phyloP scores from a whole-genome alignment of 2,113 vertebrate genomes.

The Megaleporinus macrocephalus region DNA sequence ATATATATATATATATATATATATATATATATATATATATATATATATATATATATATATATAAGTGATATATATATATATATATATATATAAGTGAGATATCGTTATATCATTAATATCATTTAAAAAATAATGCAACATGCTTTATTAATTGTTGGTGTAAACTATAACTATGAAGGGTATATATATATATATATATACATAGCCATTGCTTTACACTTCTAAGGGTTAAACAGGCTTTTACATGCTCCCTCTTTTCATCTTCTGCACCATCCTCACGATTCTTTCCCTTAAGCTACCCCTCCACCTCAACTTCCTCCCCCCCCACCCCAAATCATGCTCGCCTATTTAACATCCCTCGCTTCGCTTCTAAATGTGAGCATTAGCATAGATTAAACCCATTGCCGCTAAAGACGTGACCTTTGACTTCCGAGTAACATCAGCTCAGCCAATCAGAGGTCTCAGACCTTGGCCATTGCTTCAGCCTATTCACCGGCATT shows the following conservation, averaged over 20 bases:
- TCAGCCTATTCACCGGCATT: conserved; percentile 48
- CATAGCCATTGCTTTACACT: too few relatives aligned
- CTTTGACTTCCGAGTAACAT: conserved; percentile 30
- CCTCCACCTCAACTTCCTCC: not conserved
- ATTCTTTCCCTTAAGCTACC: not conserved
- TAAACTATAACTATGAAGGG: too few relatives aligned
- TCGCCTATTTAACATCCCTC: not conserved
- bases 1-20: too few relatives aligned
- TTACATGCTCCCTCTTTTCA: not conserved
- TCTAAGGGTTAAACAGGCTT: too few relatives aligned
- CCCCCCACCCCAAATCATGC: not conserved
- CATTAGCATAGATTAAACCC: conserved; percentile 26
- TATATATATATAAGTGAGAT: too few relatives aligned
- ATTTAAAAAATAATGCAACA: too few relatives aligned
- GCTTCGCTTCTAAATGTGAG: conserved; percentile 39
- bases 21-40: too few relatives aligned
- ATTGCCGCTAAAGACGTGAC: conserved; percentile 37
- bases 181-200: too few relatives aligned
- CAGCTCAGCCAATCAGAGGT: conserved; percentile 15
- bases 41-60: too few relatives aligned
- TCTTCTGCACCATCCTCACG: not conserved
- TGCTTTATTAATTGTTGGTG: too few relatives aligned
- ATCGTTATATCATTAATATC: too few relatives aligned
- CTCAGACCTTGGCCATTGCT: not conserved
- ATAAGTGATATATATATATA: too few relatives aligned